These are phyloP conservation scores for Yponomeuta sedellus DNA, from an alignment of 2,888 invertebrate genomes.

Conservation along the genomic window DNA sequence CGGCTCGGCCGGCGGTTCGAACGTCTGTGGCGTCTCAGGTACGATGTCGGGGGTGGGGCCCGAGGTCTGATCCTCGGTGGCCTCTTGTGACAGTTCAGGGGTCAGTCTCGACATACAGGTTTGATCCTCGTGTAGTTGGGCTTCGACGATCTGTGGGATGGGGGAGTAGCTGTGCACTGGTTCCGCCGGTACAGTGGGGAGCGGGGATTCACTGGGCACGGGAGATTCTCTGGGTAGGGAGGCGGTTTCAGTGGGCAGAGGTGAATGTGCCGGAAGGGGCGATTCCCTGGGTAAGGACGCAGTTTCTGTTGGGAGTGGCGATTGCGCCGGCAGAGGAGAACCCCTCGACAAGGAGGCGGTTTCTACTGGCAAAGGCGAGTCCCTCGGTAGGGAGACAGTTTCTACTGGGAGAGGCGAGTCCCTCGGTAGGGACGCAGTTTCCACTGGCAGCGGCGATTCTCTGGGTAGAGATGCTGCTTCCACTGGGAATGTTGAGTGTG, in stretches of 20 bases:
- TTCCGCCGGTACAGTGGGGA: constrained; percentile 4
- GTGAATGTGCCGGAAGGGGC: constrained; percentile 27
- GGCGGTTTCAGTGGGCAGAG: constrained; percentile 19
- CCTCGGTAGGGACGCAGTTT: constrained; percentile 26
- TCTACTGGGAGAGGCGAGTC: background rate
- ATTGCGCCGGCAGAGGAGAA: constrained; percentile 7
- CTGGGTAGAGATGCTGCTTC: constrained; percentile 23
- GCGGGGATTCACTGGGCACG: constrained; percentile 14
- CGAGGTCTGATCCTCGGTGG: constrained; percentile 19
- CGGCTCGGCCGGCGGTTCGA: constrained; percentile 39
- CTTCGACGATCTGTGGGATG: background rate
- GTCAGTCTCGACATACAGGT: background rate
- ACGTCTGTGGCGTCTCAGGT: constrained; percentile 38
- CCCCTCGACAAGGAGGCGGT: constrained; percentile 25
- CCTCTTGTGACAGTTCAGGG: background rate
- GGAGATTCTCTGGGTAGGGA: constrained; percentile 16
- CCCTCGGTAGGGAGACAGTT: constrained; percentile 24
- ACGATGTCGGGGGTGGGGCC: constrained; percentile 57
- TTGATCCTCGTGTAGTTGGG: constrained; percentile 8
- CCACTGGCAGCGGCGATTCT: constrained; percentile 21
- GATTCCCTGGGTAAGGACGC: constrained; percentile 29
- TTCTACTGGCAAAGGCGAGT: constrained; percentile 23
- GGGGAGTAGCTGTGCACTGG: background rate
- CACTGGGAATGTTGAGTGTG: no score
- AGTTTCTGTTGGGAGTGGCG: constrained; percentile 14